Evolutionary conservation across 2,113 vertebrate genomes (phyloP).

Genomic region (Pantherophis guttatus): DNA sequence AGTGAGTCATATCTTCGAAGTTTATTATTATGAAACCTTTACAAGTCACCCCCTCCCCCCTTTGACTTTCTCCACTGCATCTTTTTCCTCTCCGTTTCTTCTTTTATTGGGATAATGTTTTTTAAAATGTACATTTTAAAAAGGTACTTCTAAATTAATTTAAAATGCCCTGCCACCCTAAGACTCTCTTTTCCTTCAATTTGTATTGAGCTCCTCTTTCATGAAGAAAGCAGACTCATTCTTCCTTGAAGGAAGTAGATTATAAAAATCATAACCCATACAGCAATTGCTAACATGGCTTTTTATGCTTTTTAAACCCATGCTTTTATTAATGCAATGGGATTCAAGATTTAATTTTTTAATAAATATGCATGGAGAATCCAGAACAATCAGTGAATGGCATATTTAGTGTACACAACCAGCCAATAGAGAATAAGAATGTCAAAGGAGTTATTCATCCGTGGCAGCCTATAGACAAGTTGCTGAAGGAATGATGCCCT

Average conservation of each 20-base stretch:
- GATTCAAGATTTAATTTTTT: slow-evolving; percentile 52
- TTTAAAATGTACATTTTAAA: slow-evolving; percentile 25
- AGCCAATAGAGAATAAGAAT: neutral
- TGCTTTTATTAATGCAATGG: slow-evolving; percentile 40
- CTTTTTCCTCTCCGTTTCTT: slow-evolving; percentile 42
- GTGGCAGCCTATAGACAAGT: neutral
- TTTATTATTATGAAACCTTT: slow-evolving; percentile 3
- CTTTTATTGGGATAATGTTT: slow-evolving; percentile 22
- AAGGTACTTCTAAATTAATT: slow-evolving; percentile 58
- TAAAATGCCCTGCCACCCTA: slow-evolving; percentile 29
- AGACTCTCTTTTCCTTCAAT: neutral
- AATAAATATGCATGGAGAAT: slow-evolving; percentile 55
- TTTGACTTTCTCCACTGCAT: slow-evolving; percentile 8
- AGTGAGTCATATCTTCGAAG: neutral
- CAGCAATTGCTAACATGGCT: slow-evolving; percentile 48
- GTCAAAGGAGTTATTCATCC: slow-evolving; percentile 25
- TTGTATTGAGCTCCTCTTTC: slow-evolving; percentile 37
- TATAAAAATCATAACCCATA: slow-evolving; percentile 46
- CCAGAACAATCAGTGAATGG: slow-evolving; percentile 14
- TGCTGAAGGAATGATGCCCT: neutral
- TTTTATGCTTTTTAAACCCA: slow-evolving; percentile 54
- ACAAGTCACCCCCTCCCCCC: neutral
- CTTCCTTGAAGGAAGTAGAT: slow-evolving; percentile 53
- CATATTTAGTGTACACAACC: slow-evolving; percentile 21
- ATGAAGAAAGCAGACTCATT: slow-evolving; percentile 31